Evolutionary conservation across 2,113 vertebrate species (phyloP).

Genomic region (Sisor rabdophorus): DNA sequence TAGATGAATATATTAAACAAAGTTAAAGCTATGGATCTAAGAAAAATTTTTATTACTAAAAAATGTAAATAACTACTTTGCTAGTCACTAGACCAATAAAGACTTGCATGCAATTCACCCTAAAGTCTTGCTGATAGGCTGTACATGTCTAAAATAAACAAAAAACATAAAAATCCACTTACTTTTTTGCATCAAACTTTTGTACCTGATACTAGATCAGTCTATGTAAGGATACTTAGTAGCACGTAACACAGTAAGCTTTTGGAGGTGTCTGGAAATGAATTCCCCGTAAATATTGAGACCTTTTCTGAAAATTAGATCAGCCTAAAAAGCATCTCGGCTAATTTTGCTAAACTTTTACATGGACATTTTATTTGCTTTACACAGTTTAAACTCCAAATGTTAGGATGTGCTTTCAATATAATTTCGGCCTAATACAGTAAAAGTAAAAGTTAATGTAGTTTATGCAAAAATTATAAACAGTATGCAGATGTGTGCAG

Average conservation of each 20-base stretch:
- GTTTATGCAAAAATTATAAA: too few relatives aligned
- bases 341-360: neutral
- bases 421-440: too few relatives aligned
- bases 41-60: neutral
- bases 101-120: neutral
- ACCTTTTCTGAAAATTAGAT: neutral
- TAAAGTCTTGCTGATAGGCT: too few relatives aligned
- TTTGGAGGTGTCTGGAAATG: neutral
- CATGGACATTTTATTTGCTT: too few relatives aligned
- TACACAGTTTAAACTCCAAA: too few relatives aligned
- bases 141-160: neutral
- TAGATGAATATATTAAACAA: too few relatives aligned
- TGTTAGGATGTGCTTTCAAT: too few relatives aligned
- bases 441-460: too few relatives aligned
- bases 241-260: neutral
- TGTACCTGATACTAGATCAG: neutral
- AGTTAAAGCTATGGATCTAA: too few relatives aligned
- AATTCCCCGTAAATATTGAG: neutral
- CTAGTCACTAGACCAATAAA: neutral
- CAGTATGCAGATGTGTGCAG: too few relatives aligned
- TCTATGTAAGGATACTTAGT: slow-evolving; percentile 2
- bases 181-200: neutral
- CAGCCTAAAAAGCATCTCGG: neutral
- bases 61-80: neutral
- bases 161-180: neutral